Conservation (phyloP, 37 sponge, comb jelly and placozoan species). For the Mnemiopsis leidyi region DNA sequence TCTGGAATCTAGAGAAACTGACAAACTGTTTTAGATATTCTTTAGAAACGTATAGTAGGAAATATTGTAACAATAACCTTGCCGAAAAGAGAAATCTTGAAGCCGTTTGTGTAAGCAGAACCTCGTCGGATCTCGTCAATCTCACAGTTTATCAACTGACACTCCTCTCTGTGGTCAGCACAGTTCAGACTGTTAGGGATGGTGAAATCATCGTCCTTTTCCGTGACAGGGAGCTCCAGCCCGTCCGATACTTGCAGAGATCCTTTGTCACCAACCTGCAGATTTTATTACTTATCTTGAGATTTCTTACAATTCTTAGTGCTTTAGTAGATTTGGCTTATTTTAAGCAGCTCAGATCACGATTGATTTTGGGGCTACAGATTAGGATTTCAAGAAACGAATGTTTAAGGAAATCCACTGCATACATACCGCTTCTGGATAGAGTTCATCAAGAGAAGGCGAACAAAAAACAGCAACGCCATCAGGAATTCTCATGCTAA, state of each 20-base stretch:
- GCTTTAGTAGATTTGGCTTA: no score
- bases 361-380: no score
- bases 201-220: not conserved
- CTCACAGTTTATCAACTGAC: not conserved
- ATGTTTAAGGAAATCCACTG: not conserved
- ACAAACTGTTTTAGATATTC: not conserved
- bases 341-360: no score
- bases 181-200: not conserved
- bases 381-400: no score
- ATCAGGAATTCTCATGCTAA: not conserved
- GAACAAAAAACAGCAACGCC: not conserved
- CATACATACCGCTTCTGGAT: not conserved
- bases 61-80: not conserved
- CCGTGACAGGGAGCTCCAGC: not conserved
- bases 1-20: not conserved
- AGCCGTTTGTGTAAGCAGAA: not conserved
- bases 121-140: not conserved
- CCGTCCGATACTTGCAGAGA: not conserved
- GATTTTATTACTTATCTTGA: no score
- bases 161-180: not conserved
- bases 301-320: no score
- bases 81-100: constrained; percentile 20
- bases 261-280: not conserved
- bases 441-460: not conserved
- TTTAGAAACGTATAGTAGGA: not conserved